phyloP scores from a whole-genome alignment of 2,113 vertebrate genomes.

The Morone saxatilis region DNA sequence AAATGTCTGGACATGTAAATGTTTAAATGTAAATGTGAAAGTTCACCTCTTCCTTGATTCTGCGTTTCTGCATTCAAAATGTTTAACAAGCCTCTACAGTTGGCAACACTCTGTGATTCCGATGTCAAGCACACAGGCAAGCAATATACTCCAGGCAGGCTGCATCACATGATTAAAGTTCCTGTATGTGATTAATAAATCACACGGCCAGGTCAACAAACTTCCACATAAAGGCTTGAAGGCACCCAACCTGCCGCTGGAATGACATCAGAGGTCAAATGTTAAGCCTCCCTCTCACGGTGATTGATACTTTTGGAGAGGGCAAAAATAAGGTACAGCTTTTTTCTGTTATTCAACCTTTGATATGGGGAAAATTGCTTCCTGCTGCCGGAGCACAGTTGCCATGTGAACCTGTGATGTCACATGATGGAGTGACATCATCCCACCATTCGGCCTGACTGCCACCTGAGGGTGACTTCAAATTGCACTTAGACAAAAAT shows the following conservation, averaged over 20 bases:
- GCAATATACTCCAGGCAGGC: constrained; percentile 29
- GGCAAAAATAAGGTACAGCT: constrained; percentile 72
- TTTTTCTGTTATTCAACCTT: constrained; percentile 73
- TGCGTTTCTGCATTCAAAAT: constrained; percentile 19
- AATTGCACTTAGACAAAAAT: constrained; percentile 23
- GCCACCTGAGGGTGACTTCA: constrained; percentile 64
- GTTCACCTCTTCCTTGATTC: constrained; percentile 29
- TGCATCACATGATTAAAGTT: constrained; percentile 66
- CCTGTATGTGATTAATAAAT: constrained; percentile 73
- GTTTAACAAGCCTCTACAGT: constrained; percentile 40
- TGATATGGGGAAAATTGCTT: constrained; percentile 79
- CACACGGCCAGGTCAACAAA: constrained; percentile 56
- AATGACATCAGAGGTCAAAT: constrained; percentile 79
- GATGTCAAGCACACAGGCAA: constrained; percentile 53
- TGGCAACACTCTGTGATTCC: constrained; percentile 46
- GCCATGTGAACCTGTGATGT: constrained; percentile 72
- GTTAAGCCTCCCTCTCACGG: constrained; percentile 70
- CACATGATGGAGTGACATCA: constrained; percentile 76
- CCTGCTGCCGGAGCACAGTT: constrained; percentile 67
- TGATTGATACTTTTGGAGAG: constrained; percentile 76
- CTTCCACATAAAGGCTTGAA: constrained; percentile 59
- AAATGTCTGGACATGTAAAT: constrained; percentile 37
- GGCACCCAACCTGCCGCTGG: constrained; percentile 53
- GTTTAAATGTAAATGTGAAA: constrained; percentile 55
- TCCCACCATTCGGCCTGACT: constrained; percentile 53